Evolutionary conservation across 2,113 vertebrate species (phyloP).

Genomic region (Verasper variegatus): DNA sequence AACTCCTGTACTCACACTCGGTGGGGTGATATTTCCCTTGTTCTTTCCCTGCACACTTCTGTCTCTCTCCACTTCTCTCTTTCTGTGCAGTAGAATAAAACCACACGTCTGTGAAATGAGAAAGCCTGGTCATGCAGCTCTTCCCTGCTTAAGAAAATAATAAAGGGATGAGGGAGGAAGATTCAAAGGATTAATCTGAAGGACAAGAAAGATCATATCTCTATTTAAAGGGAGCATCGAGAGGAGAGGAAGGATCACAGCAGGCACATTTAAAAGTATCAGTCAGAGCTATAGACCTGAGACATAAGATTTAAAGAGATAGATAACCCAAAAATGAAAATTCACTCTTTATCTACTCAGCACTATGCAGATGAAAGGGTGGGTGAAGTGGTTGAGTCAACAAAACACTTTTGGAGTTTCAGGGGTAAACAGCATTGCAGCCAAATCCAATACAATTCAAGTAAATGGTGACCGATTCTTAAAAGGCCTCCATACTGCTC

Average conservation of each 20-base stretch:
- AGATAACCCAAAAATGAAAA: background rate
- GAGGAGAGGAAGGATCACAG: conserved; percentile 21
- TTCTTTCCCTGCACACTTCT: conserved; percentile 33
- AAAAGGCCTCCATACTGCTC: no score
- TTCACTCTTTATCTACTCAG: no score
- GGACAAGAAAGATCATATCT: conserved; percentile 45
- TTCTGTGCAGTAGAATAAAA: conserved; percentile 70
- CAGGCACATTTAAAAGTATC: conserved; percentile 20
- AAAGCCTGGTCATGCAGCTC: conserved; percentile 75
- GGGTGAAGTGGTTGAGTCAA: no score
- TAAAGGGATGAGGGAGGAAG: conserved; percentile 52
- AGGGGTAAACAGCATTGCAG: no score
- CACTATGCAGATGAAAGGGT: no score
- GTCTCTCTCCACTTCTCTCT: conserved; percentile 43
- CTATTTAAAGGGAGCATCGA: conserved; percentile 14
- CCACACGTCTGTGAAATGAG: conserved; percentile 80
- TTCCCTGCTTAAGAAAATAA: conserved; percentile 70
- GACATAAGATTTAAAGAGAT: background rate
- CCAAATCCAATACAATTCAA: no score
- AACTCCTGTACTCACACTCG: background rate
- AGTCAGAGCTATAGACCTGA: background rate
- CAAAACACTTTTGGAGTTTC: no score
- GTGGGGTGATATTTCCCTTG: conserved; percentile 47
- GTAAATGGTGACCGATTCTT: no score
- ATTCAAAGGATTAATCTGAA: conserved; percentile 63